Percentiles rank a stretch among this genome's conserved stretches.
These are phyloP conservation scores for Antrozous pallidus DNA, from an alignment of 2,797 vertebrate genomes.

Conservation along the genomic window DNA sequence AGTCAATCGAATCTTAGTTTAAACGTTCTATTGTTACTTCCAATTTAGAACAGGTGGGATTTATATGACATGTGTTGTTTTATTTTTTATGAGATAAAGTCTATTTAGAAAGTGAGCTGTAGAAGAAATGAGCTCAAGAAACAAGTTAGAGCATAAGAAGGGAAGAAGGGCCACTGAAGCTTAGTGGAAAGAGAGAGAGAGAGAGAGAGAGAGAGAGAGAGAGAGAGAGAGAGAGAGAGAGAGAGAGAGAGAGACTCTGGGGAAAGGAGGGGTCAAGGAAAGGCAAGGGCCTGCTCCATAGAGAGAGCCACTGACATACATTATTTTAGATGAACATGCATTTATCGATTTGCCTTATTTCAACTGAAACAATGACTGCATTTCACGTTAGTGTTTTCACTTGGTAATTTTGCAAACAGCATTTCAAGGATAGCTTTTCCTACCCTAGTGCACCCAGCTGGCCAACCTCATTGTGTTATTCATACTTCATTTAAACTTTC, in stretches of 20 bases:
- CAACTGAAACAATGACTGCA: not conserved
- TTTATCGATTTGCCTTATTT: not conserved
- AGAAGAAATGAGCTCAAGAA: not conserved
- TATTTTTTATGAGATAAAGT: not conserved
- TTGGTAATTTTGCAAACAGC: not conserved
- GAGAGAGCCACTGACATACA: not conserved
- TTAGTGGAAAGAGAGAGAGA: not conserved
- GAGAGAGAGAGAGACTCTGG: not conserved
- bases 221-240: too few relatives aligned
- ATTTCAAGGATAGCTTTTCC: not conserved
- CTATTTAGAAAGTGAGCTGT: not conserved
- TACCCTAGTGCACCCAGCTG: not conserved
- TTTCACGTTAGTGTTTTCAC: not conserved
- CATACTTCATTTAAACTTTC: conserved; percentile 39
- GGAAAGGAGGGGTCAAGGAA: not conserved
- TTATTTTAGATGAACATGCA: not conserved
- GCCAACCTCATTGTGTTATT: not conserved
- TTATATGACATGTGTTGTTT: not conserved
- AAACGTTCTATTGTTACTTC: not conserved
- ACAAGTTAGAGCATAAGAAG: not conserved
- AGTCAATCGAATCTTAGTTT: not conserved
- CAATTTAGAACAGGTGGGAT: not conserved
- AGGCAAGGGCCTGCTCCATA: not conserved
- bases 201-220: not conserved
- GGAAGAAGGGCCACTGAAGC: not conserved